Percentiles rank a stretch among this genome's conserved stretches.
Evolutionary conservation across 1,140 invertebrate genomes (phyloP).

Genomic region (Dufourea novaeangliae): DNA sequence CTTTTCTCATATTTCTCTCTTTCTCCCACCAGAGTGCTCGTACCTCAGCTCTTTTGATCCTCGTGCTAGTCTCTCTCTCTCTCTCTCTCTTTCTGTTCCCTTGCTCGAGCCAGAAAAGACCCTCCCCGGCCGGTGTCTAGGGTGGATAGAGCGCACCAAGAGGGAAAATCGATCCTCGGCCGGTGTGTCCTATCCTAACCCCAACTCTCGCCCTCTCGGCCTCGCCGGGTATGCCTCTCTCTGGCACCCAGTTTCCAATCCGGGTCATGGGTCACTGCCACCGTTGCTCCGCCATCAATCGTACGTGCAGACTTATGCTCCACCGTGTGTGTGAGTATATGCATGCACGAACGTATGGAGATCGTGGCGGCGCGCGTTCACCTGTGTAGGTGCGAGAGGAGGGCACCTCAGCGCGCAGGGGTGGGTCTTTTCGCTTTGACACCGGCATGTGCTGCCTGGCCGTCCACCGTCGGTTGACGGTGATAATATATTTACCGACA

Average conservation of each 20-base stretch:
- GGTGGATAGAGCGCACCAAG: slow-evolving; percentile 62
- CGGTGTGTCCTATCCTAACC: slow-evolving; percentile 75
- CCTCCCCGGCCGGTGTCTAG: slow-evolving; percentile 45
- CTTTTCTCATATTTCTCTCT: slow-evolving; percentile 50
- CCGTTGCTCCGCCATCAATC: slow-evolving; percentile 72
- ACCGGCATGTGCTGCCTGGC: slow-evolving; percentile 35
- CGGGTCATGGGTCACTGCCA: slow-evolving; percentile 81
- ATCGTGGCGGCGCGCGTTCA: not conserved
- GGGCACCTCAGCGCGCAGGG: slow-evolving; percentile 9
- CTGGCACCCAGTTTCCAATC: slow-evolving; percentile 73
- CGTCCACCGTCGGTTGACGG: slow-evolving; percentile 43
- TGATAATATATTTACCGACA: slow-evolving; percentile 45
- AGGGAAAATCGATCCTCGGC: slow-evolving; percentile 73
- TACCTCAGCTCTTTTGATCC: not conserved
- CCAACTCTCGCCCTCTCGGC: slow-evolving; percentile 66
- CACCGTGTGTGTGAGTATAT: not conserved
- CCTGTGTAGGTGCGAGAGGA: slow-evolving; percentile 1
- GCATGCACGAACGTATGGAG: too few species aligned
- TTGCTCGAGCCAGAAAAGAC: slow-evolving; percentile 28
- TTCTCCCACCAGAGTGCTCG: slow-evolving; percentile 27
- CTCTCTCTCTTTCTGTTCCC: slow-evolving; percentile 31
- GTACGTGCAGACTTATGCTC: slow-evolving; percentile 58
- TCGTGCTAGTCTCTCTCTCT: not conserved
- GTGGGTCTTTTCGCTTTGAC: slow-evolving; percentile 49
- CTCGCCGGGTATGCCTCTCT: slow-evolving; percentile 66